Evolutionary conservation across 2,113 vertebrate species (phyloP), one percentile per base, ranked within the genome.

Genomic region (Zosterops japonicus): DNA sequence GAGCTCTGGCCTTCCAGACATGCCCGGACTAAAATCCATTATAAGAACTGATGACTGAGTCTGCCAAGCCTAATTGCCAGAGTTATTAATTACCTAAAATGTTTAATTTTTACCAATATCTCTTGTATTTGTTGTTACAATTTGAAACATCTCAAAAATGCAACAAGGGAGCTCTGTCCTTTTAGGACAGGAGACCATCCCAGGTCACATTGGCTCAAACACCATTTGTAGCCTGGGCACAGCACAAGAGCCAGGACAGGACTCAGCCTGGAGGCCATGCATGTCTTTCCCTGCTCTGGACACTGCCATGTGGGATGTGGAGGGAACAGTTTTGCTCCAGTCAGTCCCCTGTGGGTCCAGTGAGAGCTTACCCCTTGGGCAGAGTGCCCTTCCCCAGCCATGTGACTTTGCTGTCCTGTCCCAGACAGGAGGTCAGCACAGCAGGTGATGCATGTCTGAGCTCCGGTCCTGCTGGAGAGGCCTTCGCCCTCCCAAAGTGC

Each of bases 51-150:
- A 71, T 29, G 59, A 33, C 75, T 31, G 63, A 93, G 42, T 39
- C 75, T 75, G 79, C 74, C 76, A 86, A 78, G 49, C 27, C 68
- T 86, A 86, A 97, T 92, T 90, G 52, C 59, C 27, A 47, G 82
- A 83, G 83, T 92, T 96, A 94, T 83, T 95, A 93, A 95, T 96
- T 96, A 94, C 64, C 88, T 81, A 93, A 88, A 83, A 92, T 33
- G 76, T 89, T 94, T 96, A 71, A 86, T 74, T 95, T 85, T 93
- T 93, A 88, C 79, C 80, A 77, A 59, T 72, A 71, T 83, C 81
- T 47, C 74, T 87, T 70, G 33, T 36, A 88, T 91, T 85, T 88
- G 52, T 88, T 88, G 36, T 52, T 77, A 77, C 56, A 59, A 56
- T 77, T 79, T 56, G 55, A 55, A 95, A 88, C 44, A 88, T 61